Evolutionary conservation across 2,797 vertebrate genomes (phyloP), one percentile per base, ranked within the genome.

Genomic region (Decapterus maruadsi): DNA sequence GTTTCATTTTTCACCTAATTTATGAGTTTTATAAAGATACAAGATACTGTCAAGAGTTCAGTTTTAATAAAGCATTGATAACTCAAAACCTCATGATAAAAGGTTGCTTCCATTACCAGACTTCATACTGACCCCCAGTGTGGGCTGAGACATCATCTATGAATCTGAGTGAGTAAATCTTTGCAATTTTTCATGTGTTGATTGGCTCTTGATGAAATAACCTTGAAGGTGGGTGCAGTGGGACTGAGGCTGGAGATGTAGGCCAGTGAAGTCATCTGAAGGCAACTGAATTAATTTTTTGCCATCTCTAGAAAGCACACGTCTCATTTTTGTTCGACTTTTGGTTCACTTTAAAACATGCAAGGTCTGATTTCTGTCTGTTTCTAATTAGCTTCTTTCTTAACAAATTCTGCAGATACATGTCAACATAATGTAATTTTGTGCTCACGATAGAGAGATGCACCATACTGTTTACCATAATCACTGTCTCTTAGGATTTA

Each of bases 301-400:
- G 17, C 42, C 45, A n/a, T 59, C 20, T 50, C 38, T 42, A 2
- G 31, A 19, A 63, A 53, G 48, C 63, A 29, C 17, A 34, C 60
- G 31, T 82, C 40, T 73, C 4, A 58, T 72, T 74, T 77, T 57
- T 19, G 63, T 59, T 56, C 19, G n/a, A 51, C 5, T 8, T 58
- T 80, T 57, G 79, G 70, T 82, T 78, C 68, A 58, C 58, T n/a
- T n/a, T 58, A 51, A 83, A 69, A 71, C 62, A 81, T 58, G 42
- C 48, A 19, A 14, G 8, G 59, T 60, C 50, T 38, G n/a, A 19
- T 72, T 51, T 64, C 75, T 43, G 70, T 20, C 51, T 66, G 72
- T 53, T 51, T 64, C 65, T 85, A 82, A 90, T 84, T 74, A 78
- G 53, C 73, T 67, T 80, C 34, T 13, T 64, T 78, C 17, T 19